Percentiles rank a stretch among this genome's conserved stretches.
These are phyloP conservation scores for Pipistrellus kuhlii DNA, from an alignment of 2,797 vertebrate genomes.

Conservation along the genomic window DNA sequence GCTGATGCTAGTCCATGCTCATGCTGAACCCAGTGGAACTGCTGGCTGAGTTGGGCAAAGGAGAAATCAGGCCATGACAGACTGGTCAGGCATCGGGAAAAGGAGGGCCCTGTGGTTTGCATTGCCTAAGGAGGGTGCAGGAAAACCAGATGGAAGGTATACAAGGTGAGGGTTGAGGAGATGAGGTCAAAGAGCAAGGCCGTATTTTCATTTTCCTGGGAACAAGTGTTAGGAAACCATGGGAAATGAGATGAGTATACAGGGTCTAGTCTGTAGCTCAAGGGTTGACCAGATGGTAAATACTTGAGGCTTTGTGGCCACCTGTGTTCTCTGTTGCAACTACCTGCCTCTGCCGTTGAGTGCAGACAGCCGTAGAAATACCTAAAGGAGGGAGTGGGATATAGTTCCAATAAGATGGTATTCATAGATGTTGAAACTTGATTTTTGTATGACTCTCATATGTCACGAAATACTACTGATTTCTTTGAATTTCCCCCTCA, in stretches of 20 bases:
- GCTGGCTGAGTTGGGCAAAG: background rate
- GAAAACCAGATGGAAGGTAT: fast-evolving
- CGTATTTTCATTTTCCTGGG: background rate
- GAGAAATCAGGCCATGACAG: background rate
- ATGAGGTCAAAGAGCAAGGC: background rate
- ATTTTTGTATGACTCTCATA: background rate
- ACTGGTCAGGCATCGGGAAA: too few relatives aligned
- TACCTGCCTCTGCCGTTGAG: fast-evolving
- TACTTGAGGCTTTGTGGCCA: background rate
- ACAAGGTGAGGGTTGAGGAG: fast-evolving
- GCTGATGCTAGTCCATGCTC: too few relatives aligned
- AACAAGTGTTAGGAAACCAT: background rate
- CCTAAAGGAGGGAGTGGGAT: fast-evolving
- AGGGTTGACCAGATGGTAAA: fast-evolving
- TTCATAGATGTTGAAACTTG: background rate
- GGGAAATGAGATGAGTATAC: background rate
- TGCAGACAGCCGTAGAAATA: background rate
- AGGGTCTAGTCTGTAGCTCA: background rate
- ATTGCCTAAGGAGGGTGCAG: fast-evolving
- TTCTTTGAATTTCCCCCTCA: background rate
- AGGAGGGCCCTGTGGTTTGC: fast-evolving
- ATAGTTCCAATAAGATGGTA: background rate
- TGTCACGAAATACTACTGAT: background rate
- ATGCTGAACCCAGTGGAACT: fast-evolving
- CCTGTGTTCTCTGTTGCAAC: background rate